These are phyloP conservation scores for Euphydryas editha DNA, from an alignment of 2,888 invertebrate genomes.

Conservation along the genomic window DNA sequence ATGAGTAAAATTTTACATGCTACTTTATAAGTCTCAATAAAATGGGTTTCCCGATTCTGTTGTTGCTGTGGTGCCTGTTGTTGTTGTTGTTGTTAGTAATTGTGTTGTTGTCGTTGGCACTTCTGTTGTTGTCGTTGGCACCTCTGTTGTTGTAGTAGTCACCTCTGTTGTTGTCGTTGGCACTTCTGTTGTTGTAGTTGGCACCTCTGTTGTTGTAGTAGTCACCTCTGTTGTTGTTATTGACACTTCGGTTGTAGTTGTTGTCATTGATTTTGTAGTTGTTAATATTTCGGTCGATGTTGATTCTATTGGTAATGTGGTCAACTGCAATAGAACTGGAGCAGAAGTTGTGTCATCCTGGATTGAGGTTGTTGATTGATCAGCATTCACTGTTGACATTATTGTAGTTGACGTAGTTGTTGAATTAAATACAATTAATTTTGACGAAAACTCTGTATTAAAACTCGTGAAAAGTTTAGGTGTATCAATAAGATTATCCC, in stretches of 20 bases:
- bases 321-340: not conserved
- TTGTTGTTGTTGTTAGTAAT: not conserved
- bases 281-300: conserved; percentile 13
- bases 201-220: conserved; percentile 18
- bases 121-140: not conserved
- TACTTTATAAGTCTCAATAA: conserved; percentile 18
- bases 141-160: not conserved
- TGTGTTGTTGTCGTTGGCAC: not conserved
- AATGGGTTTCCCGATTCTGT: conserved; percentile 33
- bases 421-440: not conserved
- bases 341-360: not conserved
- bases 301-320: conserved; percentile 9
- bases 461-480: not conserved
- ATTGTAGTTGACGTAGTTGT: not conserved
- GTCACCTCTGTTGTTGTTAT: conserved; percentile 19
- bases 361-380: not conserved
- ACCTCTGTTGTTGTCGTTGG: conserved; percentile 1
- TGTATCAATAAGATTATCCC: no score
- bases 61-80: conserved; percentile 9
- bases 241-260: conserved; percentile 14
- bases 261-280: conserved; percentile 14
- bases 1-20: not conserved
- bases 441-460: not conserved
- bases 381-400: not conserved
- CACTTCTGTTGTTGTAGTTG: conserved; percentile 14